A percentile compares a stretch with the other conserved stretches of the same genome.
These are phyloP conservation scores for Standfussiana lucernea DNA, from an alignment of 2,888 invertebrate species.

Conservation along the genomic window DNA sequence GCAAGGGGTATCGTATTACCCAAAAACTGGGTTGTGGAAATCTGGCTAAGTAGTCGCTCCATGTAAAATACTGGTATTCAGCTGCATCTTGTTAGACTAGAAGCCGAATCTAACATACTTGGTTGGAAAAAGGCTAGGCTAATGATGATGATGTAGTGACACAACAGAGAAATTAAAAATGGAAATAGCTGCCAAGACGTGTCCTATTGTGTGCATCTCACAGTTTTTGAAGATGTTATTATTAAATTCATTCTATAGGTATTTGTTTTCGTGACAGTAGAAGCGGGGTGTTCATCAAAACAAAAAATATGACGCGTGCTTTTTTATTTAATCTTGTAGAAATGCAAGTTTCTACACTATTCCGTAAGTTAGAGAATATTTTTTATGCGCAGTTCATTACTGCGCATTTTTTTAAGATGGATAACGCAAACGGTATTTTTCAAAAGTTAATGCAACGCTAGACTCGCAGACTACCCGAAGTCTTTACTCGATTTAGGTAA, in stretches of 20 bases:
- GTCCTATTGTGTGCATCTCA: background rate
- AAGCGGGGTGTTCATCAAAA: background rate
- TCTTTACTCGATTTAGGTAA: conserved; percentile 43
- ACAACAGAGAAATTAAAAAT: background rate
- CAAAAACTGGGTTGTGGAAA: background rate
- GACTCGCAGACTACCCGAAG: conserved; percentile 33
- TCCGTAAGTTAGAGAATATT: too few relatives aligned
- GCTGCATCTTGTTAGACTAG: too few relatives aligned
- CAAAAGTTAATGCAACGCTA: conserved; percentile 19
- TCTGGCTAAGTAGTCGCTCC: background rate
- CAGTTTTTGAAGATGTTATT: background rate
- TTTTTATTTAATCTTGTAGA: background rate
- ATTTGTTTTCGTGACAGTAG: background rate
- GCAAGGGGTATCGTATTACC: background rate
- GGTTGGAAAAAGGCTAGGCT: background rate
- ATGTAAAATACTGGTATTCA: background rate
- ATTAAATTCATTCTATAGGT: conserved; percentile 4
- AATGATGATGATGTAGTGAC: background rate
- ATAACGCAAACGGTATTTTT: background rate
- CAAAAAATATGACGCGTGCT: background rate
- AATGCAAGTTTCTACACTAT: background rate
- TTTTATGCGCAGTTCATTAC: background rate
- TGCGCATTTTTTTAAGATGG: background rate
- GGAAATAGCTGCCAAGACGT: background rate
- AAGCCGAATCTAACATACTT: background rate